Base-by-base conservation (phyloP, 2,797 vertebrate species). In the Syndactyla subalaris region DNA sequence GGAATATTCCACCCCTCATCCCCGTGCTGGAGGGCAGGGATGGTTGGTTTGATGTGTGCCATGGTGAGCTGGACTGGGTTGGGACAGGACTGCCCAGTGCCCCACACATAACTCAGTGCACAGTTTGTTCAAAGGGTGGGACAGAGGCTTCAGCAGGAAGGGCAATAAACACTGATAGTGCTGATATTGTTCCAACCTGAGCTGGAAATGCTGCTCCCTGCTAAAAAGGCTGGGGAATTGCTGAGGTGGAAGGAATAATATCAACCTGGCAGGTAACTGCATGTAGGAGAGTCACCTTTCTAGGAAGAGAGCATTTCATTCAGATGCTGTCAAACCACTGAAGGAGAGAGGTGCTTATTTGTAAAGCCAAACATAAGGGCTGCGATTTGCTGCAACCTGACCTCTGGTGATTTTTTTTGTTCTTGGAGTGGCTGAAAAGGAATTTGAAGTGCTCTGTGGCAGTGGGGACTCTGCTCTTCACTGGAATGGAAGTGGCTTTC, bases 1-100 rank as follows among this genome's bases (percentile, higher is more conserved):
- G 34, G 23, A 9, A 52, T 36, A 29, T 10, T 24, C 16, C 27
- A 5, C 1, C 0, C 38, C 2, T 4, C 26, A 1, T 55, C 26
- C 51, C 41, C 5, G 3, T 14, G 29, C 57, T 30, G 6, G 81
- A 49, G 46, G 29, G 7, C 24, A 3, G 12, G 23, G 41, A 9
- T 52, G 63, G 20, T 48, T 48, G 49, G 15, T 55, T 30, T 51
- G 4, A 54, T 3, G 2, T 23, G 2, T 14, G 59, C 58, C 38
- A 7, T 5, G 14, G 34, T 12, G 15, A 32, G 20, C 38, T 75
- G 12, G 59, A 41, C 5, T 2, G 16, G 65, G 65, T 49, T 59
- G 58, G 54, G 45, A 9, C 36, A 41, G 54, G 18, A 66, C 58
- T 72, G 7, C 29, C 74, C 30, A 72, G 30, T 62, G 15, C 18